These are phyloP conservation scores for Dinocampus coccinellae DNA, from an alignment of 2,888 invertebrate genomes.

Conservation along the genomic window DNA sequence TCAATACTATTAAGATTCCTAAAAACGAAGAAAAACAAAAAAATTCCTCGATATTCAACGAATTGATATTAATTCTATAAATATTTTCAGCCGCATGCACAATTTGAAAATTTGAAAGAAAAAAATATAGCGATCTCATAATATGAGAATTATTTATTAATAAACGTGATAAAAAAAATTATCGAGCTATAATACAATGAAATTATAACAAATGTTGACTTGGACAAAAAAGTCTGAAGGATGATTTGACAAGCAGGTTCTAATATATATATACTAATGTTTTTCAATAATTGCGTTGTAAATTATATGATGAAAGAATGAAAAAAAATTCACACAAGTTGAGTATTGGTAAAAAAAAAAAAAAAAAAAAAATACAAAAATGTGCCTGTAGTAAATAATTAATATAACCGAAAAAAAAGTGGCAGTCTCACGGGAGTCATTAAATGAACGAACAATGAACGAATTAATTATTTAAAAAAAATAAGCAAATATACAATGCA, in stretches of 20 bases:
- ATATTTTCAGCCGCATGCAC: conserved; percentile 7
- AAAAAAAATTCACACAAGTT: background rate
- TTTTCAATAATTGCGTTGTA: background rate
- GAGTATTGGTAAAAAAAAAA: background rate
- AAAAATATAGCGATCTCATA: conserved; percentile 11
- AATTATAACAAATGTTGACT: background rate
- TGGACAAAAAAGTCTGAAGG: background rate
- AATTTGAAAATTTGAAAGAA: conserved; percentile 10
- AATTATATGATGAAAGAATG: background rate
- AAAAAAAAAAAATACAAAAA: conserved; percentile 12
- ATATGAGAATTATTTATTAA: conserved; percentile 14
- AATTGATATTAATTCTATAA: conserved; percentile 1
- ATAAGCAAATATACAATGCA: conserved; percentile 13
- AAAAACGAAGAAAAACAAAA: background rate
- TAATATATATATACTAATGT: conserved; percentile 8
- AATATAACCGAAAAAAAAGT: background rate
- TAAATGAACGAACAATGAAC: background rate
- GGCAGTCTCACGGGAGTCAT: background rate
- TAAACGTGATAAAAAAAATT: conserved; percentile 9
- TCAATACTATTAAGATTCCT: background rate
- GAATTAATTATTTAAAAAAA: conserved; percentile 3
- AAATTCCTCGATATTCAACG: conserved; percentile 11
- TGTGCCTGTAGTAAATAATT: conserved; percentile 33
- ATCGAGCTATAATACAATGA: background rate
- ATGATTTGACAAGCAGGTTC: background rate